phyloP scores from a whole-genome alignment of 2,797 vertebrate species.

The Malacoraja senta region DNA sequence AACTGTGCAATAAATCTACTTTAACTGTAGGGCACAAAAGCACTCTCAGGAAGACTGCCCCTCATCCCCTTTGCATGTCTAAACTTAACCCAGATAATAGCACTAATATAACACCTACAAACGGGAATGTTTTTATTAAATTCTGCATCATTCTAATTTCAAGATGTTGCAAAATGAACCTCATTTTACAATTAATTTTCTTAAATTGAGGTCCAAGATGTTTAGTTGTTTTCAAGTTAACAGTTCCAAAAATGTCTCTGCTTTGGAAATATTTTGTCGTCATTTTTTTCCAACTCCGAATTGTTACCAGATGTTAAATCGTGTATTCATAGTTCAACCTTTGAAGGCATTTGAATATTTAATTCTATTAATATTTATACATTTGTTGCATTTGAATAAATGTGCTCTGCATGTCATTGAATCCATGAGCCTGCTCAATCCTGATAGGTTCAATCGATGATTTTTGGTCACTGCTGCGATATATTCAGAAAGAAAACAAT shows the following conservation, averaged over 20 bases:
- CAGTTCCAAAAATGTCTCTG: not conserved
- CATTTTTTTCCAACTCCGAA: too few relatives aligned
- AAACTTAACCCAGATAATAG: conserved; percentile 5
- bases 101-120: not conserved
- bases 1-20: conserved; percentile 15
- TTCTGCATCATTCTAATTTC: not conserved
- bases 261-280: too few relatives aligned
- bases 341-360: too few relatives aligned
- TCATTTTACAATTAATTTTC: not conserved
- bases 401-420: too few relatives aligned
- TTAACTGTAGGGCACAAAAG: conserved; percentile 24
- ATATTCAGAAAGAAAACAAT: not conserved
- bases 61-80: not conserved
- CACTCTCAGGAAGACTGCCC: not conserved
- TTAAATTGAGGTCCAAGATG: too few relatives aligned
- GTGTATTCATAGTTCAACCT: too few relatives aligned
- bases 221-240: not conserved
- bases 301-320: too few relatives aligned
- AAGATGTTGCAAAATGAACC: not conserved
- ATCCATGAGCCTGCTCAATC: not conserved
- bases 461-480: not conserved
- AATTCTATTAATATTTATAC: too few relatives aligned
- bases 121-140: not conserved
- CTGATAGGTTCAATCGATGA: not conserved
- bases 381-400: too few relatives aligned